Conservation (phyloP, 2,888 invertebrate genomes). For the Halictus quadricinctus region DNA sequence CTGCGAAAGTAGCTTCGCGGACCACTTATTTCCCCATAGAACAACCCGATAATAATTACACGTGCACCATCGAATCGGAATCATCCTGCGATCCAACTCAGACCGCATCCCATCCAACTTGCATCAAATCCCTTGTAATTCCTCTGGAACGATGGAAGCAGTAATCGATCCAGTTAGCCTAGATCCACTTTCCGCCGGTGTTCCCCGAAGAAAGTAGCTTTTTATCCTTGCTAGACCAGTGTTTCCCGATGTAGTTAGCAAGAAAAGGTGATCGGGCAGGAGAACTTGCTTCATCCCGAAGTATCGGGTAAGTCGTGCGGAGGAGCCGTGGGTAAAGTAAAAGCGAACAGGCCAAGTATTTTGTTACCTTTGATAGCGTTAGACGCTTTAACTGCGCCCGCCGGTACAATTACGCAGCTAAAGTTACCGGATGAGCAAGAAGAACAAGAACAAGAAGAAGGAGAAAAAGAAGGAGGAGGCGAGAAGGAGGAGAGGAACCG, state of each 20-base stretch:
- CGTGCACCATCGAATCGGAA: too few species aligned
- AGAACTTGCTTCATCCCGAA: neutral
- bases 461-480: neutral
- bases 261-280: neutral
- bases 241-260: neutral
- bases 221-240: neutral
- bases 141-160: neutral
- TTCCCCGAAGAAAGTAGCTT: neutral
- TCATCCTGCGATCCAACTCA: neutral
- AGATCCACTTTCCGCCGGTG: neutral
- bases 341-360: constrained; percentile 40
- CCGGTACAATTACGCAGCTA: constrained; percentile 43
- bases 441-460: neutral
- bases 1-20: too few species aligned
- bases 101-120: neutral
- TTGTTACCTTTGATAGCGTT: constrained; percentile 44
- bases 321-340: constrained; percentile 11
- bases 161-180: neutral
- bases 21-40: too few species aligned
- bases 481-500: neutral
- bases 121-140: neutral
- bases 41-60: too few species aligned
- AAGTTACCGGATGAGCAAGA: constrained; percentile 37
- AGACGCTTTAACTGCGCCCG: constrained; percentile 42
- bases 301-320: neutral